Evolutionary conservation across 1,140 invertebrate genomes (phyloP).

Genomic region (Hesperophylax magnus): DNA sequence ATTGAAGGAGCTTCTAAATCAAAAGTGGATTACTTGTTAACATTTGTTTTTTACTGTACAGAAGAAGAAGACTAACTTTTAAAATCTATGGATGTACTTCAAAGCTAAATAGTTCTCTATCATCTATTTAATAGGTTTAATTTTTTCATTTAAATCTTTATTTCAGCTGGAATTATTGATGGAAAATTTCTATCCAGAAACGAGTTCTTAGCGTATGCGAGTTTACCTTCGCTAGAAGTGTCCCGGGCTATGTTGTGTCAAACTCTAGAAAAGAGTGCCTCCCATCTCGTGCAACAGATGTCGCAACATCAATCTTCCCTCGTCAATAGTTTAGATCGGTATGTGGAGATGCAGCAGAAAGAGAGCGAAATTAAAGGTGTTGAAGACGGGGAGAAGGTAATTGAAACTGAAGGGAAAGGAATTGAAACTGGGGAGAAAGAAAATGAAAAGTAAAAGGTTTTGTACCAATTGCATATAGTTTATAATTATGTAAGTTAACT

Average conservation of each 20-base stretch:
- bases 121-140: too few species aligned
- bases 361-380: slow-evolving; percentile 35
- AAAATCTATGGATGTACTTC: too few species aligned
- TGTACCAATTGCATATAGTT: too few species aligned
- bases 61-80: too few species aligned
- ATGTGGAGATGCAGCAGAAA: slow-evolving; percentile 60
- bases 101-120: too few species aligned
- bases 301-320: slow-evolving; percentile 78
- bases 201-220: slow-evolving; percentile 76
- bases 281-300: slow-evolving; percentile 76
- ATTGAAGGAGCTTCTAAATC: too few species aligned
- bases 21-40: too few species aligned
- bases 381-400: slow-evolving; percentile 36
- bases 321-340: slow-evolving; percentile 75
- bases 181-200: slow-evolving; percentile 76
- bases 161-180: slow-evolving; percentile 77
- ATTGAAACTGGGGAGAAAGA: slow-evolving; percentile 59
- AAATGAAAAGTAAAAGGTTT: slow-evolving; percentile 60
- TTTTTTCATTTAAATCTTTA: too few species aligned
- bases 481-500: too few species aligned
- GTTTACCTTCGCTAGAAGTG: slow-evolving; percentile 74
- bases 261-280: slow-evolving; percentile 74
- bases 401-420: slow-evolving; percentile 45
- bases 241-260: slow-evolving; percentile 76
- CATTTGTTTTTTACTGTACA: too few species aligned